A percentile compares a stretch with the other conserved stretches of the same genome.
Conservation (phyloP, 1,140 invertebrate genomes). For the Microplitis demolitor region DNA sequence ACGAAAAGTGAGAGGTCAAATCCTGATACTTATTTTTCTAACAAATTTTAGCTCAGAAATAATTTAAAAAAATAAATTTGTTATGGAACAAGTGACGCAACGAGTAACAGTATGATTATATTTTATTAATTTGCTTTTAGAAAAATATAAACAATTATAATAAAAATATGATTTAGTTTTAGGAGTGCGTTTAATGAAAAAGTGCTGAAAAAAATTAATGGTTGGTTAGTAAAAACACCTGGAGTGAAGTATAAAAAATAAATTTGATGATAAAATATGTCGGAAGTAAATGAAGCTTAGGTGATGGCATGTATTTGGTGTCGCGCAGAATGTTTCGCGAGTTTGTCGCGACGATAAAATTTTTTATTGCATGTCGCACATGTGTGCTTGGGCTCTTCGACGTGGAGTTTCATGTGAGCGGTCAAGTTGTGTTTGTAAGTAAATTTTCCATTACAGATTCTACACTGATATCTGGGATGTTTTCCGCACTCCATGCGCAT, state of each 20-base stretch:
- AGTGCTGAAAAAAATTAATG: too few species aligned
- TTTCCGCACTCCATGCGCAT: slow-evolving; percentile 60
- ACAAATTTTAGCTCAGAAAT: too few species aligned
- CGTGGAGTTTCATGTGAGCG: slow-evolving; percentile 58
- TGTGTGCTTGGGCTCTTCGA: slow-evolving; percentile 63
- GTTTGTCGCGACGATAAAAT: slow-evolving; percentile 60
- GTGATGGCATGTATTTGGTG: slow-evolving; percentile 27
- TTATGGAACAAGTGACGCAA: too few species aligned
- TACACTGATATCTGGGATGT: slow-evolving; percentile 58
- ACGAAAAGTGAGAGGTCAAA: too few species aligned
- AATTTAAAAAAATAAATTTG: too few species aligned
- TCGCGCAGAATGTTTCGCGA: slow-evolving; percentile 46
- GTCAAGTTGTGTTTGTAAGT: slow-evolving; percentile 55
- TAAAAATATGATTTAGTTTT: too few species aligned
- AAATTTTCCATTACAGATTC: slow-evolving; percentile 53
- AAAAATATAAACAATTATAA: too few species aligned
- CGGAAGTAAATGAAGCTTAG: background rate
- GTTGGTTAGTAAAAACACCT: too few species aligned
- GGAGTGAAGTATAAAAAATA: background rate
- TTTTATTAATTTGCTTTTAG: too few species aligned
- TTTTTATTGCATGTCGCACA: slow-evolving; percentile 62
- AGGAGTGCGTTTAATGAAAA: too few species aligned
- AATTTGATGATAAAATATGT: background rate
- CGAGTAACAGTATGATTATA: too few species aligned
- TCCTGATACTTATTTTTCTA: too few species aligned